Evolutionary conservation across 2,888 invertebrate species (phyloP).

Genomic region (Choreutis nemorana): DNA sequence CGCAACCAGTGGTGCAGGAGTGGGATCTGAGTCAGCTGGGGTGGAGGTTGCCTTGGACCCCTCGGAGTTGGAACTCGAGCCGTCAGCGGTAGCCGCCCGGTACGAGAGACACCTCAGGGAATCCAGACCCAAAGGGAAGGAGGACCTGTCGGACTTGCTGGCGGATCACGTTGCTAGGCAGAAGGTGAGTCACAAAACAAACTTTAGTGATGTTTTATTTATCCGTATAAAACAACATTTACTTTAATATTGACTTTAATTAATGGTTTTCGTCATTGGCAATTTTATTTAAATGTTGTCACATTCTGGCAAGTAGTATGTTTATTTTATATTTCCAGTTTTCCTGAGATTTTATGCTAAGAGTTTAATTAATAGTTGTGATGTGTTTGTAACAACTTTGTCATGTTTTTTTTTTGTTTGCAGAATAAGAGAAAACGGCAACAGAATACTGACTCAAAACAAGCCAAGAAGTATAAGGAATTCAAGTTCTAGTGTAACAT

Average conservation of each 20-base stretch:
- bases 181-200: constrained; percentile 68
- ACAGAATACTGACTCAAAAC: constrained; percentile 88
- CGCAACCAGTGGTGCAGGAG: too few species aligned
- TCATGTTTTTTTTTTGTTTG: constrained; percentile 32
- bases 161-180: constrained; percentile 98
- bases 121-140: constrained; percentile 87
- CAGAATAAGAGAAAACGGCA: constrained; percentile 93
- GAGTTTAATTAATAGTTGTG: too few species aligned
- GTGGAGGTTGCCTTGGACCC: constrained; percentile 97
- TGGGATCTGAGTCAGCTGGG: constrained; percentile 65
- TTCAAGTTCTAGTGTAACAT: constrained; percentile 83
- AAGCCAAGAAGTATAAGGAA: constrained; percentile 97
- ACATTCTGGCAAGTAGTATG: too few species aligned
- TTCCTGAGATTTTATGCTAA: too few species aligned
- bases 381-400: too few species aligned
- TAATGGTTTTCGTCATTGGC: constrained; percentile 5
- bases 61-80: constrained; percentile 94
- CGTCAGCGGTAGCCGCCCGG: constrained; percentile 93
- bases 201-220: constrained; percentile 1
- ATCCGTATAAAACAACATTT: constrained; percentile 1
- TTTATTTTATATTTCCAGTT: too few species aligned
- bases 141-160: constrained; percentile 98
- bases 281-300: too few species aligned
- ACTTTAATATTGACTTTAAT: constrained; percentile 3
- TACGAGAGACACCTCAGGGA: constrained; percentile 97